Conservation (phyloP, 2,797 vertebrate species). For the Tragelaphus eurycerus region DNA sequence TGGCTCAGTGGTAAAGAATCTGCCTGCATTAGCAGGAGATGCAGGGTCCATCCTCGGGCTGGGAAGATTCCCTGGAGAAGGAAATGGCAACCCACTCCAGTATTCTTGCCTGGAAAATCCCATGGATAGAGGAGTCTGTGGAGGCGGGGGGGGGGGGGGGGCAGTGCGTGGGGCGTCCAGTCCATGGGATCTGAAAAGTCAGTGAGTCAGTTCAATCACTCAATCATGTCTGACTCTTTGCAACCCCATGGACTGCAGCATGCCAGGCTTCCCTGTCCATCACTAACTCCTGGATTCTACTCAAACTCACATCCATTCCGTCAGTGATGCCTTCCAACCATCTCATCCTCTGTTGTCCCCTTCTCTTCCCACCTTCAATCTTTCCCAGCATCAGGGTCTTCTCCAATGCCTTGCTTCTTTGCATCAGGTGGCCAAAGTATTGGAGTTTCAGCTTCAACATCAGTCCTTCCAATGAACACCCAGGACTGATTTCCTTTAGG, state of each 20-base stretch:
- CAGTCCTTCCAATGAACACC: neutral
- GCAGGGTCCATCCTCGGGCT: neutral
- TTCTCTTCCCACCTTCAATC: neutral
- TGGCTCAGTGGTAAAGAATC: neutral
- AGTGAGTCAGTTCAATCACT: neutral
- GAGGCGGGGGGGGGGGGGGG: rapidly evolving
- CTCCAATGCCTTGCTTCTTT: neutral
- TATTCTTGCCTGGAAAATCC: neutral
- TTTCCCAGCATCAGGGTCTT: neutral
- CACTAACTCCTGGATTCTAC: rapidly evolving
- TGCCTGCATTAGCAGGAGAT: neutral
- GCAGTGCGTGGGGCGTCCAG: neutral
- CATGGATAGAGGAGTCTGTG: neutral
- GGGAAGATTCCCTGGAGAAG: neutral
- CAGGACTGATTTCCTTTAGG: neutral
- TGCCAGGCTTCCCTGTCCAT: neutral
- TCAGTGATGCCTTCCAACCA: neutral
- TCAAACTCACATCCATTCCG: neutral
- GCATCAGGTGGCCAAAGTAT: neutral
- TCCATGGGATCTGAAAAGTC: neutral
- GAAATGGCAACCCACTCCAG: neutral
- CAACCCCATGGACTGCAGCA: neutral
- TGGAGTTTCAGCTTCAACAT: neutral
- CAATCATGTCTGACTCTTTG: neutral
- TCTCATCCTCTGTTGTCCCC: neutral